These are phyloP conservation scores for Dromococcyx pavoninus DNA, from an alignment of 2,797 vertebrate genomes.

Conservation along the genomic window DNA sequence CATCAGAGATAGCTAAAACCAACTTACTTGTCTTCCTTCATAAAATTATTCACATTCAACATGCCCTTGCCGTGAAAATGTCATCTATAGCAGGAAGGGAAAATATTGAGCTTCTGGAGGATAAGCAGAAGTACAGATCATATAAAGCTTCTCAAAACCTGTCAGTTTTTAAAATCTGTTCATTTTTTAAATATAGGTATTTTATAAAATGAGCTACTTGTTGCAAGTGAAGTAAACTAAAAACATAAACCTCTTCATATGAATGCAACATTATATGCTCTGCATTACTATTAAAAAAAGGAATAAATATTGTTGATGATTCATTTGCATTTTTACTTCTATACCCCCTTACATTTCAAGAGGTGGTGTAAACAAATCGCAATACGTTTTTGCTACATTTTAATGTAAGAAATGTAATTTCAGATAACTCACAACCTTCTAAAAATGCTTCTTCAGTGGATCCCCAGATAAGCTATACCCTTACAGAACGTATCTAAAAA, in stretches of 20 bases:
- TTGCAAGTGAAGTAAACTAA: neutral
- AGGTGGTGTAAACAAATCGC: neutral
- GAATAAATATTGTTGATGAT: neutral
- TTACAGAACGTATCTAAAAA: neutral
- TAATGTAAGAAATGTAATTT: neutral
- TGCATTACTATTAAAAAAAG: neutral
- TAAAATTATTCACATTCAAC: neutral
- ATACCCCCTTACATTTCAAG: neutral
- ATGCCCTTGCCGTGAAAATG: neutral
- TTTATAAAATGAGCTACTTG: neutral
- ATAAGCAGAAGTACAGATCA: neutral
- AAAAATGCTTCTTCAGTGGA: neutral
- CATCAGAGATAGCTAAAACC: neutral
- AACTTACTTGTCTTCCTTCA: neutral
- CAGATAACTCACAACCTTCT: neutral
- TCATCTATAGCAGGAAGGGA: neutral
- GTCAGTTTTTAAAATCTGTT: neutral
- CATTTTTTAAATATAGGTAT: neutral
- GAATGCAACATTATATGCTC: neutral
- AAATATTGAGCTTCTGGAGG: neutral
- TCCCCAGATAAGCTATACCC: neutral
- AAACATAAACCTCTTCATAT: neutral
- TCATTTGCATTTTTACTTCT: neutral
- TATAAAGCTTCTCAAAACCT: neutral
- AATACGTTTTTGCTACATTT: neutral